Conservation (phyloP, 2,113 vertebrate genomes). For the Xenus cinereus region DNA sequence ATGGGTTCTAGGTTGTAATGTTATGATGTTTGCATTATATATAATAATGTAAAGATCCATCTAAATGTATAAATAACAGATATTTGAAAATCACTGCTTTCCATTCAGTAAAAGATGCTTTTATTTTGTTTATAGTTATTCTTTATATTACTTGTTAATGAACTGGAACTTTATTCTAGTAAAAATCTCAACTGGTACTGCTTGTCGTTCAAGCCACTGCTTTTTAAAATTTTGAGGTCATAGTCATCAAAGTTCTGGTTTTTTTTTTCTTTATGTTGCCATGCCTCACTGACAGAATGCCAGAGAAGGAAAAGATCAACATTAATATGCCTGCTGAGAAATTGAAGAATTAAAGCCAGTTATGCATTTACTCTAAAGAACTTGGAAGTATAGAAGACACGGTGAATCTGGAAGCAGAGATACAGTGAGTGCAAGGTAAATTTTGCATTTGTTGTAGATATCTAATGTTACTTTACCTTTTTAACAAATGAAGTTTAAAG, state of each 20-base stretch:
- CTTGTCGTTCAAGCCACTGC: not conserved
- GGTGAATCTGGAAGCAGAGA: not conserved
- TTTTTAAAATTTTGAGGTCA: not conserved
- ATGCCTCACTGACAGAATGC: not conserved
- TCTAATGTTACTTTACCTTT: not conserved
- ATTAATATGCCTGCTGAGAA: not conserved
- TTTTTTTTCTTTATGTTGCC: not conserved
- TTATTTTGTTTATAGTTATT: not conserved
- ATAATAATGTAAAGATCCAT: not conserved
- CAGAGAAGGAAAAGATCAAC: not conserved
- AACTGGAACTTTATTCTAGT: not conserved
- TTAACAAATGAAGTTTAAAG: not conserved
- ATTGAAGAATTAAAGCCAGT: not conserved
- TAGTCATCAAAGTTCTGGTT: not conserved
- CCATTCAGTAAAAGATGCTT: not conserved
- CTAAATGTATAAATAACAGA: not conserved
- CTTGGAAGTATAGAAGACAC: not conserved
- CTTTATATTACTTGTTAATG: not conserved
- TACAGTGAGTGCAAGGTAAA: not conserved
- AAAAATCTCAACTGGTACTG: not conserved
- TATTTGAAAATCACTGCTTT: not conserved
- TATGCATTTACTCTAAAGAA: not conserved
- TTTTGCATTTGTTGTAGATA: not conserved
- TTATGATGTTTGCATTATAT: not conserved
- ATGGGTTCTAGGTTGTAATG: not conserved